These are phyloP conservation scores for Nemopilema nomurai DNA, from an alignment of 30 jellyfish, hydroid and myxozoan species.

Conservation along the genomic window DNA sequence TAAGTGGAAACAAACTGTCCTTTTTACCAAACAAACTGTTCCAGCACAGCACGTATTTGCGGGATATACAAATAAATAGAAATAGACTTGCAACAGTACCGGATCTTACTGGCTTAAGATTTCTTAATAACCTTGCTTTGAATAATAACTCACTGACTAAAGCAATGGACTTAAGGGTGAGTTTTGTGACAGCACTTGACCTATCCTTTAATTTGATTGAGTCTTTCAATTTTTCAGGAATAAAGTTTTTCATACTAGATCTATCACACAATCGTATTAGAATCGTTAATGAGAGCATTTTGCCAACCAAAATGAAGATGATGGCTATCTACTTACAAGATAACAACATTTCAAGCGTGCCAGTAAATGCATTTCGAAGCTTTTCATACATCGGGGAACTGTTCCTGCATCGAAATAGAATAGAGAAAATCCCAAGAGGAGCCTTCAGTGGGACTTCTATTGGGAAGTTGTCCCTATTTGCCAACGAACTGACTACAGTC, in stretches of 20 bases:
- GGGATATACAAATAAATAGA: not conserved
- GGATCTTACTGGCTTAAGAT: slow-evolving; percentile 3
- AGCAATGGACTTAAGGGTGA: not conserved
- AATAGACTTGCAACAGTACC: not conserved
- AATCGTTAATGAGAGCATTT: not conserved
- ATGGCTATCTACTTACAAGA: not conserved
- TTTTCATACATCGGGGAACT: not conserved
- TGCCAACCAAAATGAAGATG: not conserved
- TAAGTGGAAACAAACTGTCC: not conserved
- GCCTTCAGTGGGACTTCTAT: not conserved
- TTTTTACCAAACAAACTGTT: not conserved
- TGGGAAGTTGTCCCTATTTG: not conserved
- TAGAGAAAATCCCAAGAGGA: not conserved
- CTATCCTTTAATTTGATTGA: not conserved
- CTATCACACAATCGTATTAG: not conserved
- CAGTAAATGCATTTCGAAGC: not conserved
- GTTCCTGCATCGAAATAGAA: not conserved
- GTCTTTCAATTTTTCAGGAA: not conserved
- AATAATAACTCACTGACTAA: not conserved
- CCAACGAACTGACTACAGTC: not conserved
- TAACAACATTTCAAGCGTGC: not conserved
- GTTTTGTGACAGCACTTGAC: not conserved
- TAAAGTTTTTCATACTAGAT: not conserved
- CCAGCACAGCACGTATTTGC: not conserved
- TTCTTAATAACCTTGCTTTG: not conserved